Base-by-base conservation (phyloP, 2,113 vertebrate genomes). In the Myiagra hebetior region DNA sequence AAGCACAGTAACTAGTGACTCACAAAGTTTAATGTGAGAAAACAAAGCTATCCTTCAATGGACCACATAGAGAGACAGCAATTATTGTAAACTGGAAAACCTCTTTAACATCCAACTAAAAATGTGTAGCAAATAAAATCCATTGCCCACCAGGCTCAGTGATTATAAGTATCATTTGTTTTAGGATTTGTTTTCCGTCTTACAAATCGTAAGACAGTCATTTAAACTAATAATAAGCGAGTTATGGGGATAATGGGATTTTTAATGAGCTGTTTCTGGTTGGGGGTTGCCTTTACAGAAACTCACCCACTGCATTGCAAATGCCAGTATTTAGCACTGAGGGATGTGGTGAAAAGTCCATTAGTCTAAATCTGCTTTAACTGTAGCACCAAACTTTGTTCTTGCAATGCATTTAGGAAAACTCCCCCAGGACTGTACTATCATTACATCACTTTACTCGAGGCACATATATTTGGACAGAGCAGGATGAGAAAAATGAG, bases 11-110 rank as follows among this genome's bases (percentile, higher is more conserved):
- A 82, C 65, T 44, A 49, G 62, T 79, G 87, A 95, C 41, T 96
- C 85, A 94, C 77, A 13, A 78, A 76, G 41, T 85, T 82, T 87
- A 91, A 85, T 73, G 31, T 35, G 62, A 90, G 85, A 64, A 94
- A 95, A 87, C 89, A 96, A 96, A 97, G 80, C 91, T 89, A 14
- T 92, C 69, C 46, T 94, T 94, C 94, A 93, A 72, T 83, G 76
- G 89, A 85, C 93, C 93, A 72, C 89, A 81, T 56, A 56, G 80
- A 77, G 89, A 84, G 42, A 86, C 39, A 59, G 79, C 47, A 70
- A 76, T 81, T 77, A 73, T 16, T 92, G 59, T 55, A 89, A 93
- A 78, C 39, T 81, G 44, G 53, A 77, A 96, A 95, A 55, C 24
- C 47, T 78, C 60, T 87, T 77, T 12, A 84, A 69, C 17, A 47